These are phyloP conservation scores for Hipposideros larvatus DNA, from an alignment of 2,797 vertebrate species.

Conservation along the genomic window DNA sequence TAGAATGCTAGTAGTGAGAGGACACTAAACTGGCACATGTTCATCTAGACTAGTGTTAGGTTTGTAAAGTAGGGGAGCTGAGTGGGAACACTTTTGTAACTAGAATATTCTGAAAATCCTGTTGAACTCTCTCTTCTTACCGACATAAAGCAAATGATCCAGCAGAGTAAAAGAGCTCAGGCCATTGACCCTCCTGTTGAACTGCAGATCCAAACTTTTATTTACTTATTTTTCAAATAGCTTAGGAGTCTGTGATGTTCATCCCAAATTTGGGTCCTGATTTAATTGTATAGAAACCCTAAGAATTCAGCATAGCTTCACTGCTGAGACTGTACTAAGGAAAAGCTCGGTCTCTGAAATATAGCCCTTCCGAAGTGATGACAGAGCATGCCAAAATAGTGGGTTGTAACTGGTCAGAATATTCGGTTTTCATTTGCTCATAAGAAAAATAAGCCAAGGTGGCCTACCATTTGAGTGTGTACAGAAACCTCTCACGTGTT, in stretches of 20 bases:
- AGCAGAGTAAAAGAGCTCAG: background rate
- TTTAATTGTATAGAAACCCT: background rate
- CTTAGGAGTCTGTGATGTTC: background rate
- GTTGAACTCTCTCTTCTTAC: background rate
- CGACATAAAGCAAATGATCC: background rate
- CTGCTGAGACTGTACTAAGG: background rate
- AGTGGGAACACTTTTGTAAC: background rate
- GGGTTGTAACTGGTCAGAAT: background rate
- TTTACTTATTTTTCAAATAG: too few relatives aligned
- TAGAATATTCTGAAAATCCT: background rate
- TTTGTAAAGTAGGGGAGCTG: background rate
- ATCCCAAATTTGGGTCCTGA: background rate
- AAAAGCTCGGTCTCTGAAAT: background rate
- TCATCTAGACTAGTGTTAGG: background rate
- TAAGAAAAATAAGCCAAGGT: background rate
- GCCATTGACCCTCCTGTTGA: background rate
- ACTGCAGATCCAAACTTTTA: background rate
- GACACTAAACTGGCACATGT: background rate
- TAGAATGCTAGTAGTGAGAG: background rate
- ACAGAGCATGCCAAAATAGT: background rate
- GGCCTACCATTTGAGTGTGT: background rate
- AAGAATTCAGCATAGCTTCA: background rate
- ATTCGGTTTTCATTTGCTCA: background rate
- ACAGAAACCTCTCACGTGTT: background rate
- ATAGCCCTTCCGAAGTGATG: background rate